These are phyloP conservation scores for Heliocidaris tuberculata DNA, from an alignment of 35 echinoderm and acorn worm genomes.

Conservation along the genomic window DNA sequence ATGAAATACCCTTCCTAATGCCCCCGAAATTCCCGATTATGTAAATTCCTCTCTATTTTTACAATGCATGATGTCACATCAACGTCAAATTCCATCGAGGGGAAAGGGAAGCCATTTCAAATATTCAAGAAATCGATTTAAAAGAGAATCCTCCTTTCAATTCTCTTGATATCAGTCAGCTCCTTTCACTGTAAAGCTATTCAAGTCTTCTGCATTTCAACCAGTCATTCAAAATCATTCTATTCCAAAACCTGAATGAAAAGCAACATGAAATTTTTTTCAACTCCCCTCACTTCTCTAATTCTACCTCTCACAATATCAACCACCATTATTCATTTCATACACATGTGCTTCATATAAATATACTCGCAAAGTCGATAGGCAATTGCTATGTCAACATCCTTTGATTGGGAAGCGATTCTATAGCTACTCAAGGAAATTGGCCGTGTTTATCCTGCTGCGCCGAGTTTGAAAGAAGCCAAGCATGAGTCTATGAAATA, in stretches of 20 bases:
- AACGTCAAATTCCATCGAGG: neutral
- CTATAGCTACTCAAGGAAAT: constrained; percentile 7
- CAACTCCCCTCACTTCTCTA: neutral
- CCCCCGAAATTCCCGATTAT: no score
- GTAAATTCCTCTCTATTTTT: no score
- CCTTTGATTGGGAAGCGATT: neutral
- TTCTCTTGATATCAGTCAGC: neutral
- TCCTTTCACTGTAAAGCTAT: neutral
- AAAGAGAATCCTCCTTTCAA: neutral
- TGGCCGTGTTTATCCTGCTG: neutral
- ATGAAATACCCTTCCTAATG: no score
- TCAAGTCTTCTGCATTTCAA: neutral
- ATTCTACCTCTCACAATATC: neutral
- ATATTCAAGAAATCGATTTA: no score
- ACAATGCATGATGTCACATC: no score
- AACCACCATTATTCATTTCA: neutral
- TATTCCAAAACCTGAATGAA: neutral
- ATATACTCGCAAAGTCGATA: neutral
- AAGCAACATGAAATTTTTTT: neutral
- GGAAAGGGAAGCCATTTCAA: no score
- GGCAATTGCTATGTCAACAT: neutral
- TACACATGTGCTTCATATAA: neutral
- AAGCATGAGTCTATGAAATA: neutral
- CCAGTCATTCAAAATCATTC: no score
- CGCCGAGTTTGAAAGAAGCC: neutral